Evolutionary conservation across 2,113 vertebrate genomes (phyloP).

Genomic region (Corydoras sp.): DNA sequence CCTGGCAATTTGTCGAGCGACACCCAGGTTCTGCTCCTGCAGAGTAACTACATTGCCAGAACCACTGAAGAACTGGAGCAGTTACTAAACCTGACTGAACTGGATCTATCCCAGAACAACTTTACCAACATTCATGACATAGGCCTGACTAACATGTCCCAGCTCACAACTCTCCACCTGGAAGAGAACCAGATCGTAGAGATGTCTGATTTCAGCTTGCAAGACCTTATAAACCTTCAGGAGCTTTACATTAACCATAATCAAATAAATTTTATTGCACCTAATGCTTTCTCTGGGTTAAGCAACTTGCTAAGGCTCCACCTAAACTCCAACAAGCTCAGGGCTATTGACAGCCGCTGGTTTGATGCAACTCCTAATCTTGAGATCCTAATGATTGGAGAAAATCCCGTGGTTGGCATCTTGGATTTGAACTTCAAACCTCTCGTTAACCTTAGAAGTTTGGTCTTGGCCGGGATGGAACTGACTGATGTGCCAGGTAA

Average conservation of each 20-base stretch:
- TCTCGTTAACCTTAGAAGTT: slow-evolving; percentile 81
- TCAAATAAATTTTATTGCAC: slow-evolving; percentile 88
- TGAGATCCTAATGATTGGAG: slow-evolving; percentile 97
- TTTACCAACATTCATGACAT: slow-evolving; percentile 87
- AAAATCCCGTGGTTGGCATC: slow-evolving; percentile 92
- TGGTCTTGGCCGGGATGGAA: slow-evolving; percentile 96
- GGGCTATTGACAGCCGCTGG: slow-evolving; percentile 88
- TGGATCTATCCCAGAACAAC: slow-evolving; percentile 97
- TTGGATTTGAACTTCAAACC: slow-evolving; percentile 92
- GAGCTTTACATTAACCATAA: slow-evolving; percentile 98
- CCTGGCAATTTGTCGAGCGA: slow-evolving; percentile 91
- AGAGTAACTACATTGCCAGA: slow-evolving; percentile 93
- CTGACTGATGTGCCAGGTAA: slow-evolving; percentile 91
- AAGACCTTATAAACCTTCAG: slow-evolving; percentile 87
- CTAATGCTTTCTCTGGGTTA: slow-evolving; percentile 86
- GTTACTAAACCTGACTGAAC: slow-evolving; percentile 89
- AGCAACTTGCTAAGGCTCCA: slow-evolving; percentile 87
- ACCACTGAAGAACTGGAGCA: slow-evolving; percentile 86
- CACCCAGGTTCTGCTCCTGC: slow-evolving; percentile 92
- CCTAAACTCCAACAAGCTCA: slow-evolving; percentile 91
- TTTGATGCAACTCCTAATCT: slow-evolving; percentile 92
- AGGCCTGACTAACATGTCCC: slow-evolving; percentile 86
- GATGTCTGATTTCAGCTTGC: slow-evolving; percentile 89
- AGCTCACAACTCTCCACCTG: slow-evolving; percentile 91
- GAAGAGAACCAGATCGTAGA: slow-evolving; percentile 94